Conservation (phyloP, 2,797 vertebrate genomes). For the Clarias pachynema region DNA sequence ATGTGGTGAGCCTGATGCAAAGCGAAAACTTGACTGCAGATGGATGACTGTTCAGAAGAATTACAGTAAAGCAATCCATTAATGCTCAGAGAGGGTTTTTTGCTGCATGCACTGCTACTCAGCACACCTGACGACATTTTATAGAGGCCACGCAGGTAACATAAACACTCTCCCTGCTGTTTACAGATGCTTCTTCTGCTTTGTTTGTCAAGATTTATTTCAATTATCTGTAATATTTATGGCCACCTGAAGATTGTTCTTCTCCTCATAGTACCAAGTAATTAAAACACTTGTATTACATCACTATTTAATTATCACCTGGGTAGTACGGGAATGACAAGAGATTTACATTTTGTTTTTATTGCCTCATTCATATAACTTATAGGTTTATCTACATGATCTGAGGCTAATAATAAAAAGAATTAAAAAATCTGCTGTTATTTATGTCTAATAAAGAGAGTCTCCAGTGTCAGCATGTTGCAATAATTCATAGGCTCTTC, state of each 20-base stretch:
- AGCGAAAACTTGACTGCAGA: slow-evolving; percentile 72
- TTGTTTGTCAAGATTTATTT: slow-evolving; percentile 28
- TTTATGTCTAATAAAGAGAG: neutral
- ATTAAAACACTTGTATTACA: neutral
- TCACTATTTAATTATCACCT: neutral
- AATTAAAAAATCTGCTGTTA: neutral
- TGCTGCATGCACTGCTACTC: slow-evolving; percentile 53
- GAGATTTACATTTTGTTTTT: neutral
- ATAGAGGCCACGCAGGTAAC: slow-evolving; percentile 45
- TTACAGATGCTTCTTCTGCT: slow-evolving; percentile 37
- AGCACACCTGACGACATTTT: slow-evolving; percentile 65
- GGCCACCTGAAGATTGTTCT: slow-evolving; percentile 38
- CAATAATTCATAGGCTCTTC: neutral
- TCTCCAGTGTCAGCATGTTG: neutral
- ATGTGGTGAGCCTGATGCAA: slow-evolving; percentile 75
- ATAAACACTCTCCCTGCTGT: slow-evolving; percentile 34
- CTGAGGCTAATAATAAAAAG: neutral
- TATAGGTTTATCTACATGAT: neutral
- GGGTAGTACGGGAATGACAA: neutral
- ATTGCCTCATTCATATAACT: neutral
- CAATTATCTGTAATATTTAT: slow-evolving; percentile 26
- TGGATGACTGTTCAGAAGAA: slow-evolving; percentile 77
- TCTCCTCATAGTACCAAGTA: neutral
- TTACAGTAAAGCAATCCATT: slow-evolving; percentile 77
- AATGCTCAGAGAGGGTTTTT: slow-evolving; percentile 58